phyloP scores from a whole-genome alignment of 2,888 invertebrate genomes.

The Drosophila kanekoi region DNA sequence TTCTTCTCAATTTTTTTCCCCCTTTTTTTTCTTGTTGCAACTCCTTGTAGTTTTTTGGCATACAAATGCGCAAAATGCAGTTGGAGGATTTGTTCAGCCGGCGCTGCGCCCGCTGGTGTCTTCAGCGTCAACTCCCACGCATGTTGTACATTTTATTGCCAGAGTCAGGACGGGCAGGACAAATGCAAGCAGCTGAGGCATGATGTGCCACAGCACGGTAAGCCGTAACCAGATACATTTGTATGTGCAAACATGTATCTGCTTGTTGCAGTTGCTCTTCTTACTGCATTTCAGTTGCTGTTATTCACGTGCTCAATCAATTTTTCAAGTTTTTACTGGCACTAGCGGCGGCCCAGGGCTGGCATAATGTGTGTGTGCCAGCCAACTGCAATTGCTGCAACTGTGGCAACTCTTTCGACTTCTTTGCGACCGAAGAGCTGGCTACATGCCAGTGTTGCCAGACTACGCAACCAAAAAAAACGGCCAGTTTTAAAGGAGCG shows the following conservation, averaged over 20 bases:
- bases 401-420: slow-evolving; percentile 3
- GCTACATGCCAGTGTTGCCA: slow-evolving; percentile 22
- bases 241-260: slow-evolving; percentile 68
- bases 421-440: slow-evolving; percentile 17
- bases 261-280: slow-evolving; percentile 30
- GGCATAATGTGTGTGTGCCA: slow-evolving; percentile 33
- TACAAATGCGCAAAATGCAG: slow-evolving; percentile 75
- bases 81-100: slow-evolving; percentile 25
- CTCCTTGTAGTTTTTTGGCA: slow-evolving; percentile 54
- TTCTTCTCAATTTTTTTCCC: not conserved
- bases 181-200: not conserved
- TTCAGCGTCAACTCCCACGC: slow-evolving; percentile 42
- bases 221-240: slow-evolving; percentile 70
- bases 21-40: not conserved
- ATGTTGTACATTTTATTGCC: slow-evolving; percentile 80
- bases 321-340: slow-evolving; percentile 73
- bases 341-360: slow-evolving; percentile 34
- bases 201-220: not conserved
- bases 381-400: slow-evolving; percentile 19
- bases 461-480: no score
- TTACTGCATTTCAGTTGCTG: slow-evolving; percentile 67
- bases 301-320: slow-evolving; percentile 80
- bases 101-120: not conserved
- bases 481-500: no score
- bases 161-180: slow-evolving; percentile 36